These are phyloP conservation scores for Cyanoderma ruficeps DNA, from an alignment of 2,113 vertebrate species.

Conservation along the genomic window DNA sequence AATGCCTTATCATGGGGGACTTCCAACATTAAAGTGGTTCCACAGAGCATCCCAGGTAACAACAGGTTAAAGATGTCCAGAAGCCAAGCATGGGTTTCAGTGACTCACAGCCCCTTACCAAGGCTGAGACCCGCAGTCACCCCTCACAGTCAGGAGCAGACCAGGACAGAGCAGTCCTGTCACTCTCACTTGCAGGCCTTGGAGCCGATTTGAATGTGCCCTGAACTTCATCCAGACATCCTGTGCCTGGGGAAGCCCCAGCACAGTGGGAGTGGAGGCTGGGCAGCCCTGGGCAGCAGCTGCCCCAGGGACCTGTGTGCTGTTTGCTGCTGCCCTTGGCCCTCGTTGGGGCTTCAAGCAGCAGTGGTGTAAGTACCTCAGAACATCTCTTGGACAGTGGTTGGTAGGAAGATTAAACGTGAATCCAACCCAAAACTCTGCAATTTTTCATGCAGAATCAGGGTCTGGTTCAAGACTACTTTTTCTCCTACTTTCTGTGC, in stretches of 20 bases:
- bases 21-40: rapidly evolving
- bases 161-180: background rate
- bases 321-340: background rate
- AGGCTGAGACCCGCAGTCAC: background rate
- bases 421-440: background rate
- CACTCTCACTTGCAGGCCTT: background rate
- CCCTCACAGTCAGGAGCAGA: background rate
- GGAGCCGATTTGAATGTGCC: too few species aligned
- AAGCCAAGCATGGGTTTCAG: background rate
- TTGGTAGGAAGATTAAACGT: background rate
- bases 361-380: rapidly evolving
- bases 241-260: background rate
- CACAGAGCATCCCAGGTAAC: background rate
- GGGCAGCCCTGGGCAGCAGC: background rate
- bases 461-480: background rate
- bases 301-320: rapidly evolving
- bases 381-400: background rate
- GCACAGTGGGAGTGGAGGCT: rapidly evolving
- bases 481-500: background rate
- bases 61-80: background rate
- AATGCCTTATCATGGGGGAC: background rate
- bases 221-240: background rate
- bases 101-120: background rate
- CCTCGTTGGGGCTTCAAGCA: background rate
- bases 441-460: background rate